Base-by-base conservation (phyloP, 2,888 invertebrate species). In the Lycia hirtaria region DNA sequence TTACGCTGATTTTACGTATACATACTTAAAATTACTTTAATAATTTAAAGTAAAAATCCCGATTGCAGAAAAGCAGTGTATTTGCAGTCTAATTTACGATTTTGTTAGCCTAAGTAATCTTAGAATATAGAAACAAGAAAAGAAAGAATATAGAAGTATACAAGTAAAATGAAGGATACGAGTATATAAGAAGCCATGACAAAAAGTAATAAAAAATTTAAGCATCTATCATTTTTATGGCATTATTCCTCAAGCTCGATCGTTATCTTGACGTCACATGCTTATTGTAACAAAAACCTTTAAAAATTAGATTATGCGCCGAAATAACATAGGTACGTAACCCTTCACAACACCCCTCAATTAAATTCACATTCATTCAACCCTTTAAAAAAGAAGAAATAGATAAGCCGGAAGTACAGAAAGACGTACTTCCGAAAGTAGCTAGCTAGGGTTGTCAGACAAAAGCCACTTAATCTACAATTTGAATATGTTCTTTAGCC, bases 281-380 rank as follows among this genome's bases (percentile, higher is more conserved):
- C 28, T 64, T 54, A 60, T 67, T 68, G 62, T 68, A 64, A 62
- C 56, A 65, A 68, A 76, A 75, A 71, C 71, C 68, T 72, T 75
- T 73, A 76, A 76, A 80, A 63, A 35, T 63, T 60, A 60, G 56
- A 65, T 65, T 56, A 60, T 72, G 74, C 69, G 71, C 80, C 78
- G 79, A 75, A 76, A 73, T 74, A 75, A 75, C 71, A 45, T 45
- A 45, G 32, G 24, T 24, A 47, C 15, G 35, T 22, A 47, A 72
- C 83, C 85, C 84, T 82, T 78, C 70, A 71, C 70, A 78, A 71
- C 72, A 78, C 85, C 87, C 88, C 85, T 79, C 83, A 87, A 88
- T 88, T 88, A 88, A 88, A 86, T 84, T 83, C 80, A 80, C 83
- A 88, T 90, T 88, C 83, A 87, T 83, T 71, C 75, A 76, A 80